Base-by-base conservation (phyloP, 2,113 vertebrate genomes). In the Perca fluviatilis region DNA sequence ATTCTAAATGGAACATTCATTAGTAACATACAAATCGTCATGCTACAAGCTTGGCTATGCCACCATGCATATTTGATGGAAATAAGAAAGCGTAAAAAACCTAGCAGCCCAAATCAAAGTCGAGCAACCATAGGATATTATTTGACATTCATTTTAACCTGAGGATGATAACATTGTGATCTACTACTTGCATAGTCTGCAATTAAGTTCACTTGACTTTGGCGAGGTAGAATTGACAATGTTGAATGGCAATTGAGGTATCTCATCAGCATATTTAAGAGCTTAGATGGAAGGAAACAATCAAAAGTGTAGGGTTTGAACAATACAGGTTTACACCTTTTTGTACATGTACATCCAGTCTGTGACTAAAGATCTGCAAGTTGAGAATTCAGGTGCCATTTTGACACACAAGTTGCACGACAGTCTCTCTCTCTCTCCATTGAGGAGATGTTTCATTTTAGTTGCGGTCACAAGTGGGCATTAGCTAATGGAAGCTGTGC, bases 401-500 rank as follows among this genome's bases (percentile, higher is more conserved):
- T 83, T 57, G 64, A 76, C 68, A 75, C 27, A 50, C 33, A 57
- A 30, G 61, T 21, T 77, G 69, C 58, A 62, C 63, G 79, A 84
- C 82, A 54, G 47, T 69, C 23, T 77, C 49, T 76, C 80, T 70
- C 83, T 82, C 70, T 58, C 33, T 53, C 19, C 54, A 57, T 27
- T 30, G 68, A 74, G 64, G 58, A 77, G 82, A 58, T 86, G 87
- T 92, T 90, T 93, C 87, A 91, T 92, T 91, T 91, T 56, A 36
- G 83, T 83, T 79, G 71, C 87, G 80, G 84, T 80, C 89, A 94
- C 86, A 93, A 95, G 93, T 93, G 88, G 91, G 91, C 95, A 95
- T 96, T 95, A 95, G 93, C 94, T 95, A 95, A 96, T 96, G 95
- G 95, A 95, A 87, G 90, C 82, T 70, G 61, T 30, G 64, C 79